Base-by-base conservation (phyloP, 2,113 vertebrate genomes). In the Sigmodon hispidus region DNA sequence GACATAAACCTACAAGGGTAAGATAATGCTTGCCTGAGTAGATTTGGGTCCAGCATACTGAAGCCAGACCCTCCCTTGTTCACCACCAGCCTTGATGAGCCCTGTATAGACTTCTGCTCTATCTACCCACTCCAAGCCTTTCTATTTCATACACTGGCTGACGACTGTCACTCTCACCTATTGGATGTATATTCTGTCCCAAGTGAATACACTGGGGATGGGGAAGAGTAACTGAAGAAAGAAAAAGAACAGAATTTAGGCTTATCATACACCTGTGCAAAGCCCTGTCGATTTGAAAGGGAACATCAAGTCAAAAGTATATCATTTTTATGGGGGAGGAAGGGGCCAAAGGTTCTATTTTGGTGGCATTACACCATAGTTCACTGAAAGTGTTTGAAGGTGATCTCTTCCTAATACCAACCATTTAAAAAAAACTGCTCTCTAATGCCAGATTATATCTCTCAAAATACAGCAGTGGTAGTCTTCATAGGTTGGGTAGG, bases 361-460 rank as follows among this genome's bases (percentile, higher is more conserved):
- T 73, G 34, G 24, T 89, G 61, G 29, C 9, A 24, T 80, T 91
- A 48, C 31, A 75, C 24, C 59, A 3, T 13, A 76, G 76, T 13
- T 9, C 70, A 55, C 15, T 24, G 31, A 94, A 50, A 93, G 16
- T 69, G 16, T 87, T 91, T 85, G 61, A 91, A 84, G 57, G 80
- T 73, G 45, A 26, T 65, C 84, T 92, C 34, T 57, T 87, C 29
- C 36, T 84, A 76, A 80, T 7, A 80, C 7, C 52, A 55, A 69
- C 73, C 55, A 79, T 86, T 89, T 40, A 61, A 61, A 7, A 76
- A 90, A 94, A 29, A 57, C n/a, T 67, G 79, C 55, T 94, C 89
- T 13, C 45, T 81, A 70, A 67, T 57, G 57, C 3, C 16, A 94
- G 43, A 63, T 34, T 87, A 31, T 79, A 59, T 69, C 67, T 76